Conservation (phyloP, 2,888 invertebrate species). For the Melieria omissa region DNA sequence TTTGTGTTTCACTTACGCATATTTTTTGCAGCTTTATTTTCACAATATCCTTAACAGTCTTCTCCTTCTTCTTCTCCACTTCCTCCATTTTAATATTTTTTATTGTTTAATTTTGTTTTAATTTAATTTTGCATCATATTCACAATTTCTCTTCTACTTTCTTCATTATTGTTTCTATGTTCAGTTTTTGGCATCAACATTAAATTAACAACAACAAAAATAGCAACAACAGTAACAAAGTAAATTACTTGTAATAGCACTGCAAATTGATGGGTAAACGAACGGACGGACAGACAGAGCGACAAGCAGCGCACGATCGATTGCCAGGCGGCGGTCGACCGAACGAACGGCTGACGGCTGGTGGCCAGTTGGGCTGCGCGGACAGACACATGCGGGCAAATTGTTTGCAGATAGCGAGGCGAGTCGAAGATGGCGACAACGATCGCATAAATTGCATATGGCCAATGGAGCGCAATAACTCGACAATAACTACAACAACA, state of each 20-base stretch:
- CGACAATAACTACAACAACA: too few species aligned
- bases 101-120: too few species aligned
- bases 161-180: too few species aligned
- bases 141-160: too few species aligned
- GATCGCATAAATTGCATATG: slow-evolving; percentile 8
- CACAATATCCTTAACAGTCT: too few species aligned
- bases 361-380: background rate
- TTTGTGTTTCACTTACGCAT: too few species aligned
- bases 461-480: slow-evolving; percentile 16
- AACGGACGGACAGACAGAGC: background rate
- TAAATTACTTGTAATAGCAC: slow-evolving; percentile 8
- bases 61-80: too few species aligned
- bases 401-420: background rate
- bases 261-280: slow-evolving; percentile 6
- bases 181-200: background rate
- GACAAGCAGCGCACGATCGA: background rate
- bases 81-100: too few species aligned
- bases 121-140: too few species aligned
- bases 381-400: background rate
- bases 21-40: too few species aligned
- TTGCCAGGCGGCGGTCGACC: background rate
- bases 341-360: too few species aligned
- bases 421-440: background rate
- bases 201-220: background rate
- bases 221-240: slow-evolving; percentile 3